These are phyloP conservation scores for Hirtodrosophila confusa DNA, from an alignment of 2,888 invertebrate species.

Conservation along the genomic window DNA sequence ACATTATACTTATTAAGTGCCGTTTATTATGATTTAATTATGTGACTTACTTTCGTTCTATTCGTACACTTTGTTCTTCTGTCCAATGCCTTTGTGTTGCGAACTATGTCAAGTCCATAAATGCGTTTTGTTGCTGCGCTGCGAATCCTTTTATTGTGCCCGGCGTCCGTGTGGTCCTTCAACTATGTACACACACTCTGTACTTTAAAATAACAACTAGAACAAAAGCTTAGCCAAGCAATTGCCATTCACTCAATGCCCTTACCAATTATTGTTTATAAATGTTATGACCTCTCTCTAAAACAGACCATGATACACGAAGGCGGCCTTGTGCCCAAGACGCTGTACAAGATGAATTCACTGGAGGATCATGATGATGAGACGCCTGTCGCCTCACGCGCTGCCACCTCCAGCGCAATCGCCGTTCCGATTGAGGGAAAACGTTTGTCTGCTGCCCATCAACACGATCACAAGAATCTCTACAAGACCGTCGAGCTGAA, in stretches of 20 bases:
- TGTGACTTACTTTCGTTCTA: background rate
- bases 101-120: constrained; percentile 44
- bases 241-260: constrained; percentile 8
- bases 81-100: constrained; percentile 34
- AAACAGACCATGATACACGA: constrained; percentile 91
- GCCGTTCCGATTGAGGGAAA: constrained; percentile 44
- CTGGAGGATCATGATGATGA: constrained; percentile 74
- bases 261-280: constrained; percentile 9
- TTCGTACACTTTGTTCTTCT: constrained; percentile 31
- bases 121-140: constrained; percentile 29
- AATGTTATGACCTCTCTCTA: constrained; percentile 14
- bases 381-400: constrained; percentile 29
- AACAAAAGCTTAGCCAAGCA: constrained; percentile 22
- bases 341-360: constrained; percentile 88
- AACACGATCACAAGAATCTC: constrained; percentile 81
- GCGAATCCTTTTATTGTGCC: constrained; percentile 27
- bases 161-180: constrained; percentile 36
- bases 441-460: constrained; percentile 60
- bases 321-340: constrained; percentile 95
- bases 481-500: constrained; percentile 82
- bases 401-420: constrained; percentile 18
- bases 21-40: constrained; percentile 22
- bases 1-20: constrained; percentile 15
- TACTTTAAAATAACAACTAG: constrained; percentile 19
- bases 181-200: constrained; percentile 11